Base-by-base conservation (phyloP, 2,888 invertebrate species). In the Junonia oenone region DNA sequence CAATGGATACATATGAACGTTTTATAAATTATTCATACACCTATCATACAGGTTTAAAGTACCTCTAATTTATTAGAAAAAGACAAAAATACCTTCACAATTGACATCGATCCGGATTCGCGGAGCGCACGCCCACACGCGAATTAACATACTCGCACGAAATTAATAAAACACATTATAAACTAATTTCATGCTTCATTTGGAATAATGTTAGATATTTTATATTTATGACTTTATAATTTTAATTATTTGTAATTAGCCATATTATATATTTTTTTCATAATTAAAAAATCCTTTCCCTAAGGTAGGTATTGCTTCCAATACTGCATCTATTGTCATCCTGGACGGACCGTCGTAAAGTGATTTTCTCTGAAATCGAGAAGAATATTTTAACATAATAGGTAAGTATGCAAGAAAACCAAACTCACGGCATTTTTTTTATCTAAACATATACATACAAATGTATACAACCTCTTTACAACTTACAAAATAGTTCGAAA, bases 51-150 rank as follows among this genome's bases (percentile, higher is more conserved):
- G 0, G 13, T 43, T n/a, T 11, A 26, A 26, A 43, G 13, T 26
- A 43, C 43, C 13, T 43, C 2, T 35, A 15, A 35, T 11, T 14
- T 26, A 27, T 37, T 27, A 52, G 35, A 19, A 13, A 9, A 33
- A 37, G 45, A 17, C 9, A 13, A n/a, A 33, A 27, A 27, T 40
- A 33, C 22, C 31, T 31, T 33, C 27, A 35, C 11, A 22, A 45
- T 37, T 45, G 37, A 14, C 45, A 37, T 35, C 14, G 35, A 13
- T 45, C 27, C 35, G 45, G 51, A 37, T 45, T 51, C 27, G 51
- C 51, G 35, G 26, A 37, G n/a, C 15, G 27, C n/a, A 26, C 51
- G 35, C 51, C 45, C 45, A 45, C 51, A 33, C 51, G 5, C 27
- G 6, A 43, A 43, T 43, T 43, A 43, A 26, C 43, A 43, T 43